Conservation (phyloP, 2,888 invertebrate genomes). For the Trichacis sp. region DNA sequence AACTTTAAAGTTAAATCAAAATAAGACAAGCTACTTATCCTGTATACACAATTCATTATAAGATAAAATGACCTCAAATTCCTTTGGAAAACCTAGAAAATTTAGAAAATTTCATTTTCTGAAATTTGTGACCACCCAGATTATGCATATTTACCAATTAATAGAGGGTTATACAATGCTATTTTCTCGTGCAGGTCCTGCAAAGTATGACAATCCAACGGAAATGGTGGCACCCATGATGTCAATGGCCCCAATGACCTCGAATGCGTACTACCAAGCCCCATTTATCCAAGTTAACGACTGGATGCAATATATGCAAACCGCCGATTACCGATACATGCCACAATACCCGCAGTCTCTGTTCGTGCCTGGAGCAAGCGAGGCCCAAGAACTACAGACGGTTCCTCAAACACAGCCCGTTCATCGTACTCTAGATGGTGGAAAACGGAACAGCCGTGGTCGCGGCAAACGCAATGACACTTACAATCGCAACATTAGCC, state of each 20-base stretch:
- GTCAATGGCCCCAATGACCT: conserved; percentile 29
- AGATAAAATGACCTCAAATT: too few species aligned
- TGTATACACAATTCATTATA: too few species aligned
- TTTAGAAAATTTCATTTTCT: too few species aligned
- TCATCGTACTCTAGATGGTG: conserved; percentile 42
- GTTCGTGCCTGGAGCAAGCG: conserved; percentile 41
- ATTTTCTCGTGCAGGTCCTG: neutral
- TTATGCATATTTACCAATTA: too few species aligned
- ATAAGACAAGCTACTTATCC: too few species aligned
- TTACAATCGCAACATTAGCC: conserved; percentile 50
- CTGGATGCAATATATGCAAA: neutral
- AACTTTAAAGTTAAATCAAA: too few species aligned
- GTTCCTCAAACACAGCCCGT: conserved; percentile 13
- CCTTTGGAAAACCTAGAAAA: too few species aligned
- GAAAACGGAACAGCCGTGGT: conserved; percentile 51
- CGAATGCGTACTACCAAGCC: neutral
- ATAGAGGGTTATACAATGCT: too few species aligned
- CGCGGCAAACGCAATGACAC: conserved; percentile 50
- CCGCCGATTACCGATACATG: neutral
- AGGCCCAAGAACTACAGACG: conserved; percentile 47
- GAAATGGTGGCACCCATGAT: conserved; percentile 15
- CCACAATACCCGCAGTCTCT: conserved; percentile 46
- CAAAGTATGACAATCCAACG: neutral
- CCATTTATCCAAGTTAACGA: neutral
- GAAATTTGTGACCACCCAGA: too few species aligned